phyloP scores from a whole-genome alignment of 1,140 invertebrate genomes.

The Maconellicoccus hirsutus region DNA sequence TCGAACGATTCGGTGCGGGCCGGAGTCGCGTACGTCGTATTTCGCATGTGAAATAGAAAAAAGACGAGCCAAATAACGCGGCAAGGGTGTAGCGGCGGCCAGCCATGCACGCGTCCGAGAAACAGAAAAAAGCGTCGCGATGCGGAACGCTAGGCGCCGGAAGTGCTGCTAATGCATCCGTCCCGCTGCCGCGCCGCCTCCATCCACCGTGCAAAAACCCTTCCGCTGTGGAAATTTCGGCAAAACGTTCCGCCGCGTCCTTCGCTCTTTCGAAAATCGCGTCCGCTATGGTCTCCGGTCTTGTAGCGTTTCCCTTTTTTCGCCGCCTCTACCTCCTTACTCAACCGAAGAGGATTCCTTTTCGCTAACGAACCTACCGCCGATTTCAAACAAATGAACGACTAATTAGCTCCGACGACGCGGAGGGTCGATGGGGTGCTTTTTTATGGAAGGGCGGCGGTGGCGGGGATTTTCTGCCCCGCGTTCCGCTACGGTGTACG shows the following conservation, averaged over 20 bases:
- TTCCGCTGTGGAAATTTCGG: background rate
- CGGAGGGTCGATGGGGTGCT: background rate
- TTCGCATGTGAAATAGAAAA: background rate
- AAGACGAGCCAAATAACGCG: background rate
- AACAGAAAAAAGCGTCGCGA: slow-evolving; percentile 19
- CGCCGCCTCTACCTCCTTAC: background rate
- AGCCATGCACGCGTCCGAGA: slow-evolving; percentile 13
- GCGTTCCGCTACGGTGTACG: no score
- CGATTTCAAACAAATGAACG: slow-evolving; percentile 16
- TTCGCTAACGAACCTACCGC: background rate
- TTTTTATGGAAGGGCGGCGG: no score
- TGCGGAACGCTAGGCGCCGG: slow-evolving; percentile 18
- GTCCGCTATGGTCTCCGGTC: background rate
- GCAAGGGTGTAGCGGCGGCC: background rate
- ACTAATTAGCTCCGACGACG: slow-evolving; percentile 12
- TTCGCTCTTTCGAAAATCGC: background rate
- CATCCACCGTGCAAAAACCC: background rate
- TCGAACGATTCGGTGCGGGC: background rate
- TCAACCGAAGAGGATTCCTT: background rate
- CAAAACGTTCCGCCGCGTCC: background rate
- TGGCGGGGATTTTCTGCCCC: background rate
- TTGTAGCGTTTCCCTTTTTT: background rate
- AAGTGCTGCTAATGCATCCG: slow-evolving; percentile 21
- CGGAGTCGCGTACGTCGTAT: background rate
- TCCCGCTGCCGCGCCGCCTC: no score